These are phyloP conservation scores for Xerus rutilus DNA, from an alignment of 2,797 vertebrate genomes.

Conservation along the genomic window DNA sequence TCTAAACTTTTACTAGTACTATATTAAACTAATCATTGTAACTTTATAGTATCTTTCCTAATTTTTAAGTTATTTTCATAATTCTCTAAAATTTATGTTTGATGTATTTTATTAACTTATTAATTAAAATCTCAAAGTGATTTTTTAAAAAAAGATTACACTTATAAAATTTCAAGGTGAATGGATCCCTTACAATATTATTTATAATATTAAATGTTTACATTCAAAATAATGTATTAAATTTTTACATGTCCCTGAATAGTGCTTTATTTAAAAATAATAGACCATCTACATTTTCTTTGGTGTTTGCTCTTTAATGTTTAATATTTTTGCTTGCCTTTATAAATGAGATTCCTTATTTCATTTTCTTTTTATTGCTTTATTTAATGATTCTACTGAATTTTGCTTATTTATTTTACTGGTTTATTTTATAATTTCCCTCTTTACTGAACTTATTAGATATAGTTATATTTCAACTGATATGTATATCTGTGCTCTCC, in stretches of 20 bases:
- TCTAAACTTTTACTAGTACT: conserved; percentile 39
- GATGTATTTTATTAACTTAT: neutral
- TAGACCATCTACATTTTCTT: neutral
- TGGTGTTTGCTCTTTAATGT: conserved; percentile 16
- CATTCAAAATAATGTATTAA: conserved; percentile 38
- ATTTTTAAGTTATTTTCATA: conserved; percentile 6
- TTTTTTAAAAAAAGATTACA: neutral
- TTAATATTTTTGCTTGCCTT: conserved; percentile 47
- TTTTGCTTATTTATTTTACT: conserved; percentile 25
- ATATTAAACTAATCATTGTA: neutral
- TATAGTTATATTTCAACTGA: conserved; percentile 13
- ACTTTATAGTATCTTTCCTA: conserved; percentile 26
- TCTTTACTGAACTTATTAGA: neutral
- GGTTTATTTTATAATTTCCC: conserved; percentile 33
- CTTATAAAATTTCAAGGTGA: conserved; percentile 14
- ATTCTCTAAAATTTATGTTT: conserved; percentile 36
- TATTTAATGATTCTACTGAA: conserved; percentile 52
- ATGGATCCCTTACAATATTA: neutral
- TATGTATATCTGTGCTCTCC: neutral
- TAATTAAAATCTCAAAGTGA: conserved; percentile 44
- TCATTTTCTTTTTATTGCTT: conserved; percentile 24
- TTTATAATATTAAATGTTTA: conserved; percentile 40
- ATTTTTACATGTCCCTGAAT: neutral
- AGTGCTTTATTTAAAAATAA: conserved; percentile 34
- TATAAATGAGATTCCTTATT: conserved; percentile 11